Base-by-base conservation (phyloP, 2,888 invertebrate species). In the Polymixis flavicincta region DNA sequence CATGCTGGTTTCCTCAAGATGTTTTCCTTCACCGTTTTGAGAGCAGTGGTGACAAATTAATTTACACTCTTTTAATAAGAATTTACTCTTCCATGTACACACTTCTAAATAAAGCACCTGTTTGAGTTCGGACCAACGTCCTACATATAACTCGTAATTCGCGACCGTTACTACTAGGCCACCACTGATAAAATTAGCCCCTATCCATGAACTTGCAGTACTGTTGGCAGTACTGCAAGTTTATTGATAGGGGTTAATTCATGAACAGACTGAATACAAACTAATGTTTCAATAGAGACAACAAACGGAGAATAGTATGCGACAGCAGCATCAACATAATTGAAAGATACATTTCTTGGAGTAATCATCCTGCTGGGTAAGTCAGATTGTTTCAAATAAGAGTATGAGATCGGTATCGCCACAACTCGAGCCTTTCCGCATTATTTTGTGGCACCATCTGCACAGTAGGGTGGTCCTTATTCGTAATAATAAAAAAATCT, bases 291-390 rank as follows among this genome's bases (percentile, higher is more conserved):
- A 22, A 28, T 45, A 61, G 61, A 0, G 1, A 22, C 17, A 17
- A 14, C 22, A 72, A 45, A 50, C 22, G 37, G 32, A 19, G 8
- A 5, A 28, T 59, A 4, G 28, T 50, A 4, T 72, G 72, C 45
- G 65, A 32, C 50, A 74, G 50, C 3, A 78, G 82, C 8, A 78
- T 63, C 19, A 74, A 74, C 22, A 76, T 70, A 63, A 45, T 80
- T 42, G 85, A 85, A 76, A 78, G n/a, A 17, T 67, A 76, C n/a
- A 74, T 84, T 61, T 73, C 80, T 5, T 85, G 85, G 85, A 57
- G 1, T 37, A 50, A 73, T 63, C 75, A 67, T 59, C 71, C 78
- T 32, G 52, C 52, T 11, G 67, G 54, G 78, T 79, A 55, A 65
- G 78, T 59, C 37, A 3, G 0, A 59, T 54, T 54, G 0, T 37